Base-by-base conservation (phyloP, 2,797 vertebrate species). In the Phyllotis vaccarum region DNA sequence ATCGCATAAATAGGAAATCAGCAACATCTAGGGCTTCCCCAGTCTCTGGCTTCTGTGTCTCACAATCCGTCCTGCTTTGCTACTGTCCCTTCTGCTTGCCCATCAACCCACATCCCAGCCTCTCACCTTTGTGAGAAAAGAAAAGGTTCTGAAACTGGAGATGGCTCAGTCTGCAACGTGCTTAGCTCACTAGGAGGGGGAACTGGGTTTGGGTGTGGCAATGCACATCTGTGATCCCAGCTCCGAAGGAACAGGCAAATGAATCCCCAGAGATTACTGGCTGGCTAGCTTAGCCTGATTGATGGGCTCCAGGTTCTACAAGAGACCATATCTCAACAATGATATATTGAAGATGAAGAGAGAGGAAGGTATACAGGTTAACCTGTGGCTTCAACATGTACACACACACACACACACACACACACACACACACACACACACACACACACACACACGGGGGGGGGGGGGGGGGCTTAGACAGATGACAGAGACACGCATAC, bases 1-100 rank as follows among this genome's bases (percentile, higher is more conserved):
- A 86, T 75, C 91, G 64, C 78, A 94, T 93, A 97, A 98, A 95
- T 91, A 94, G 92, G 91, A 95, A 97, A 95, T 97, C 97, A 96
- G 94, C 81, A 92, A 88, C 89, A 95, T n/a, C 46, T 34, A 86
- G 96, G 97, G 97, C 88, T 96, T 97, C 94, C 97, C 97, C 95
- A 80, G 91, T 34, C 81, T 95, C 72, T 60, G 29, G 6, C 91
- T 79, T 86, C 89, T 75, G 86, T 66, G 81, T 85, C 88, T 78
- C 37, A 4, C 34, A 54, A 31, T 82, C n/a, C n/a, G n/a, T n/a
- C 87, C 19, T 29, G 78, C 64, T 66, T 82, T 58, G 37, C 46
- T 88, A 21, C 54, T n/a, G 52, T 34, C 70, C 68, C 5, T 40
- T 72, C 46, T 22, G 34, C 52, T 60, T 75, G 72, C 24, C 90